A percentile compares a stretch with the other conserved stretches of the same genome.
Evolutionary conservation across 2,113 vertebrate genomes (phyloP).

Genomic region (Lathamus discolor): DNA sequence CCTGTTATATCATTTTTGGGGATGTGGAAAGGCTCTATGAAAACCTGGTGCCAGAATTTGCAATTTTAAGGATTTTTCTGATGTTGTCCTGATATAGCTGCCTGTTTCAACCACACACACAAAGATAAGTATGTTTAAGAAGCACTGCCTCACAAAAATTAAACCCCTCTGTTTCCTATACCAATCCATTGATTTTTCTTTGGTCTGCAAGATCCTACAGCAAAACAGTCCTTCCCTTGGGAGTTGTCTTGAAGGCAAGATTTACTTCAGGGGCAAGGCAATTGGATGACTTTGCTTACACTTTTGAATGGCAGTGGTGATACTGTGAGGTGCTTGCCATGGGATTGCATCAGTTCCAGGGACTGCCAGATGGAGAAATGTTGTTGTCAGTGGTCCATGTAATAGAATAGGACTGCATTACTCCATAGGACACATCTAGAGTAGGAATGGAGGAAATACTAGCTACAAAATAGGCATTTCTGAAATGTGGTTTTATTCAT

Average conservation of each 20-base stretch:
- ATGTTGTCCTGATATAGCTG: background rate
- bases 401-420: background rate
- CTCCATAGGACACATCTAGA: background rate
- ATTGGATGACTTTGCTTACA: background rate
- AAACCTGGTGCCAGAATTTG: background rate
- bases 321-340: background rate
- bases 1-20: background rate
- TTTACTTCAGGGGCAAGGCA: background rate
- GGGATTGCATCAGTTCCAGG: background rate
- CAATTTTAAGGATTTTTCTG: background rate
- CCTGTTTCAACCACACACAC: background rate
- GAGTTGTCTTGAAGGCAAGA: background rate
- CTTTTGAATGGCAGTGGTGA: background rate
- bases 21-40: background rate
- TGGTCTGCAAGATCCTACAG: background rate
- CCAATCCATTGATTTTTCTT: background rate
- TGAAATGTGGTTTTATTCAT: fast-evolving
- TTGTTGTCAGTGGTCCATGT: background rate
- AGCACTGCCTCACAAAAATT: background rate
- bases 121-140: background rate
- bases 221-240: background rate
- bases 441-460: background rate
- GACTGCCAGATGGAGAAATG: background rate
- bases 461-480: background rate
- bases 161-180: background rate